Percentiles rank a stretch among this genome's conserved stretches.
phyloP scores from a whole-genome alignment of 2,797 vertebrate genomes.

The Chloroceryle inda region DNA sequence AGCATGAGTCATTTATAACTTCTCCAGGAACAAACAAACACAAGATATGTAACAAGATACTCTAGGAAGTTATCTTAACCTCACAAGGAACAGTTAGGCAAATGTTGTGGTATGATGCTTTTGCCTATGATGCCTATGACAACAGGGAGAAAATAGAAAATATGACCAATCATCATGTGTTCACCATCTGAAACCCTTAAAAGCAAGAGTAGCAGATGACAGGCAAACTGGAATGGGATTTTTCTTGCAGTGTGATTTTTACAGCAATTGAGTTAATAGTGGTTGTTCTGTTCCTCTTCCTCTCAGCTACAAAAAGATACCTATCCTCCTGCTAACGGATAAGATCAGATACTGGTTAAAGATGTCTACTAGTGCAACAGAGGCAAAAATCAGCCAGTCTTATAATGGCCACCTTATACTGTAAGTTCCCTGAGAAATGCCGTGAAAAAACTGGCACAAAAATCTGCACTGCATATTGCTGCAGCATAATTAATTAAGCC shows the following conservation, averaged over 20 bases:
- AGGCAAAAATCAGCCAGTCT: not conserved
- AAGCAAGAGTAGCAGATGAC: not conserved
- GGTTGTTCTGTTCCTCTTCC: not conserved
- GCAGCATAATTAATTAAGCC: constrained; percentile 71
- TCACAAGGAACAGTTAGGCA: not conserved
- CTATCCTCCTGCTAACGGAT: not conserved
- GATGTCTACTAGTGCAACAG: not conserved
- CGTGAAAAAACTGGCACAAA: constrained; percentile 36
- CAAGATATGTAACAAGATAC: not conserved
- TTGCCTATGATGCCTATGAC: not conserved
- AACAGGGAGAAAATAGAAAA: not conserved
- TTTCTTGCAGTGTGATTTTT: not conserved
- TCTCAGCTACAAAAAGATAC: not conserved
- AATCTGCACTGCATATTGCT: constrained; percentile 55
- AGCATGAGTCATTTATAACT: constrained; percentile 13
- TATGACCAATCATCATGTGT: not conserved
- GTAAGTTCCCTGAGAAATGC: not conserved
- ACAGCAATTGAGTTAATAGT: not conserved
- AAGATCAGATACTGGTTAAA: not conserved
- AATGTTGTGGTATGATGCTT: not conserved
- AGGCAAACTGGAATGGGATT: not conserved
- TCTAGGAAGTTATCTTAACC: not conserved
- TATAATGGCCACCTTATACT: not conserved
- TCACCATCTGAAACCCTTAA: constrained; percentile 4
- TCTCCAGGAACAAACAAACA: constrained; percentile 41